phyloP scores from a whole-genome alignment of 2,797 vertebrate genomes.

The Mormyrops attenuatus region DNA sequence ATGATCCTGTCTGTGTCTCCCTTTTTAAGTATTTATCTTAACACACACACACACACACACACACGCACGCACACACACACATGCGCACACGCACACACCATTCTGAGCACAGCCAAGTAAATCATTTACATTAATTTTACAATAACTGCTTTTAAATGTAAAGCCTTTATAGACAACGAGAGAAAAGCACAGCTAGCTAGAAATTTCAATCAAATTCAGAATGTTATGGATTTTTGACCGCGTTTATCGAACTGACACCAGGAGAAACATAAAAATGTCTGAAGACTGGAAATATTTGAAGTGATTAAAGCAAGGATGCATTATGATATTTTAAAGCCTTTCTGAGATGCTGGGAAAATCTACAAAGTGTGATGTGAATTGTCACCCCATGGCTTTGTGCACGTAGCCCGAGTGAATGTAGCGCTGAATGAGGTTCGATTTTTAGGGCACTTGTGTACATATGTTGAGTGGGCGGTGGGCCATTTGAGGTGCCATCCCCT shows the following conservation, averaged over 20 bases:
- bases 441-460: slow-evolving; percentile 46
- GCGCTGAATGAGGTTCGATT: not conserved
- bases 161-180: not conserved
- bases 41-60: no score
- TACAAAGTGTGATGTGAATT: not conserved
- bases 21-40: not conserved
- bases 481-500: slow-evolving; percentile 53
- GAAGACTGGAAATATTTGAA: not conserved
- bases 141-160: not conserved
- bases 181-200: not conserved
- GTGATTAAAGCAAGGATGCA: not conserved
- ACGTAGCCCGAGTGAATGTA: not conserved
- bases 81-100: not conserved
- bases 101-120: not conserved
- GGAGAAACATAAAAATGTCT: slow-evolving; percentile 3
- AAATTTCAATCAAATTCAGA: not conserved
- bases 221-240: not conserved
- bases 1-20: not conserved
- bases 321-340: not conserved
- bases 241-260: not conserved
- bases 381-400: not conserved
- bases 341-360: not conserved
- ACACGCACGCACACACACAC: no score
- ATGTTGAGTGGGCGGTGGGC: slow-evolving; percentile 67
- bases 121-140: not conserved